Evolutionary conservation across 2,888 invertebrate species (phyloP).

Genomic region (Lamellibrachia columna): DNA sequence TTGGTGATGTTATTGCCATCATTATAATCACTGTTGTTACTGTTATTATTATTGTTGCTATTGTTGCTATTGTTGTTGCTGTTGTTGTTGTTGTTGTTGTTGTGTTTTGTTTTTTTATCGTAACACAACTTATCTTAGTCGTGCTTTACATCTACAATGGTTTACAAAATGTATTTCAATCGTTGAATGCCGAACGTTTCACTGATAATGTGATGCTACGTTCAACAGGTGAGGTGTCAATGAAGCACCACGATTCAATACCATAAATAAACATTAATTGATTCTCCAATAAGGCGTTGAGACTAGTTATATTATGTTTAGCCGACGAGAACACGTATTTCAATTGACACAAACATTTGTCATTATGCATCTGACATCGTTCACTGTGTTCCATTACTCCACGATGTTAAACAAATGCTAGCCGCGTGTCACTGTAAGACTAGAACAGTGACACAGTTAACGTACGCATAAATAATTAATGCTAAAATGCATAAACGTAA

Average conservation of each 20-base stretch:
- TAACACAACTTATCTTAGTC: background rate
- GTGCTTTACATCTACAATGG: background rate
- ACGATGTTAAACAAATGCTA: background rate
- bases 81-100: background rate
- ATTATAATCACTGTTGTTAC: too few species aligned
- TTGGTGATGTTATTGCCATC: too few species aligned
- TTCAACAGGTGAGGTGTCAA: background rate
- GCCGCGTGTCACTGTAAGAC: background rate
- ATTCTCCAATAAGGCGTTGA: too few species aligned
- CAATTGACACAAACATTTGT: too few species aligned
- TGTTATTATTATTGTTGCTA: too few species aligned
- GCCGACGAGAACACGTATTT: too few species aligned
- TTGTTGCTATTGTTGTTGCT: too few species aligned
- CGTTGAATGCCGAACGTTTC: background rate
- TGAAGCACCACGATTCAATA: background rate
- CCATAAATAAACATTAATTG: too few species aligned
- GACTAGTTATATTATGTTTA: too few species aligned
- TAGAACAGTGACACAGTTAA: background rate
- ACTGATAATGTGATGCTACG: background rate
- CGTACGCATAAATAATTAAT: background rate
- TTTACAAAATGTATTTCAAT: background rate
- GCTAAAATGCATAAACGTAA: background rate
- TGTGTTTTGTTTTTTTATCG: background rate
- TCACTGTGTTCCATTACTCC: background rate
- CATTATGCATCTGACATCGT: too few species aligned